Base-by-base conservation (phyloP, 2,888 invertebrate species). In the Lomographa bimaculata region DNA sequence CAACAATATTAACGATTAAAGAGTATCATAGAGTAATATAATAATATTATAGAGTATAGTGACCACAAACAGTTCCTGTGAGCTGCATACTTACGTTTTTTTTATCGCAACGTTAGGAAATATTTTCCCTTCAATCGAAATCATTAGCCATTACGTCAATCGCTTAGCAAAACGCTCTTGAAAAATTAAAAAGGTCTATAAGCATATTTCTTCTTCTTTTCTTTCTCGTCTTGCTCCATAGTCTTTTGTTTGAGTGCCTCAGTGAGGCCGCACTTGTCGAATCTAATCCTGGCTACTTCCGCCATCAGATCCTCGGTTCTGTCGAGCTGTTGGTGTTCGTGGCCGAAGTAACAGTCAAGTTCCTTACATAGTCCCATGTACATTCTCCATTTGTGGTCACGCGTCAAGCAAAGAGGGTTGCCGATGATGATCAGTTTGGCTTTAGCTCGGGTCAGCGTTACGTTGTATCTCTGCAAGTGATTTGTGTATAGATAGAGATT, bases 371-470 rank as follows among this genome's bases (percentile, higher is more conserved):
- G 53, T 0, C 70, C 53, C 56, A 91, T 90, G 49, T 79, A 86
- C 5, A 44, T 50, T 1, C 70, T 61, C 90, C 90, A 89, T 46
- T 77, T 70, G 1, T 57, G 40, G 19, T 71, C 64, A 21, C 76
- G 70, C 10, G 60, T 60, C 8, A 90, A 60, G 10, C 86, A 82
- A 3, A 68, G 46, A 23, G 64, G 91, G 86, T 83, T 92, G 66
- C 71, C 93, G 76, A 78, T 61, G 18, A 74, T 81, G 7, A 95
- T 90, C 7, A 95, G 72, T 46, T 95, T 90, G n/a, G 94, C 73
- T 71, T 92, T 92, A 0, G 94, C 94, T 45, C 95, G 76, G 0
- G 94, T 94, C 7, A 95, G 60, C 0, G 94, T 91, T 1, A 95
- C 95, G 74, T 95, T 95, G 70, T 94, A 94, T 47, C 94, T 79